phyloP scores from a whole-genome alignment of 2,113 vertebrate species.

The Laticauda laticaudata region DNA sequence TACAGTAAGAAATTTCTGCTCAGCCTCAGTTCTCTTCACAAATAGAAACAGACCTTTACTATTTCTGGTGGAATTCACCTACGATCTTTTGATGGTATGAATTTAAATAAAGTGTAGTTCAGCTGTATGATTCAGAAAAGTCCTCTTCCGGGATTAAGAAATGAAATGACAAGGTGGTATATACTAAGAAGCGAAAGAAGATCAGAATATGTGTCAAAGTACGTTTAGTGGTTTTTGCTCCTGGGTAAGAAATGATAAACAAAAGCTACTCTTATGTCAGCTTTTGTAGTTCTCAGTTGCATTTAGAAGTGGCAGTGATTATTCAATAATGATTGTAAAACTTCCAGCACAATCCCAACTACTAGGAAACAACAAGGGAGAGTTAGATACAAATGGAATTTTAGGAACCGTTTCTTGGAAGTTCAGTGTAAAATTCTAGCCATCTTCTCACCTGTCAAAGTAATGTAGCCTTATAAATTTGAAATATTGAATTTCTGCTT shows the following conservation, averaged over 20 bases:
- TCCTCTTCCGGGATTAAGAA: neutral
- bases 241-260: neutral
- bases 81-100: neutral
- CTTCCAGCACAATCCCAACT: neutral
- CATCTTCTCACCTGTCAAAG: neutral
- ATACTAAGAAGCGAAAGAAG: neutral
- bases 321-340: neutral
- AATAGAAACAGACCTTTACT: neutral
- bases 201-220: neutral
- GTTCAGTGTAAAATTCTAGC: neutral
- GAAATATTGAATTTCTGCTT: neutral
- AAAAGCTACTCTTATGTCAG: neutral
- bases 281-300: neutral
- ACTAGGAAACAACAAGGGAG: neutral
- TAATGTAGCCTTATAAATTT: neutral
- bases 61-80: neutral
- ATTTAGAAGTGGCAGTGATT: neutral
- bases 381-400: neutral
- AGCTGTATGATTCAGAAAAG: neutral
- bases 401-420: no score
- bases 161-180: neutral
- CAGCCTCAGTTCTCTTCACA: neutral
- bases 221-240: neutral
- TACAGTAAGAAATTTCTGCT: neutral
- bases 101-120: neutral